Conservation (phyloP, 2,797 vertebrate genomes). For the Sebastes umbrosus region DNA sequence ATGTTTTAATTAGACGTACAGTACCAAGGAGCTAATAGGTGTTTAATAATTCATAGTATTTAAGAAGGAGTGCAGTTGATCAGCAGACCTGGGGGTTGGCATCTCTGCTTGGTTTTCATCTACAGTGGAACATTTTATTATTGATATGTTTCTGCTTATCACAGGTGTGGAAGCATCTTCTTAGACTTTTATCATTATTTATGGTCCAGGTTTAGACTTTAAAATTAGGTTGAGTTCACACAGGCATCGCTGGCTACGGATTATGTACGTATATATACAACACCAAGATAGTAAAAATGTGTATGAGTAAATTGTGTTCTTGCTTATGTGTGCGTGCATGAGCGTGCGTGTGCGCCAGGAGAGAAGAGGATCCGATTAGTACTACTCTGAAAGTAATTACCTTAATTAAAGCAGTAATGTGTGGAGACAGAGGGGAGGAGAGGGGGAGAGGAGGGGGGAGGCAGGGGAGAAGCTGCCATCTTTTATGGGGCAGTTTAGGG, state of each 20-base stretch:
- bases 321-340: conserved; percentile 6
- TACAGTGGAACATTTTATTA: conserved; percentile 13
- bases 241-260: conserved; percentile 38
- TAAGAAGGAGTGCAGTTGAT: conserved; percentile 55
- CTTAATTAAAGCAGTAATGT: conserved; percentile 88
- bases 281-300: conserved; percentile 41
- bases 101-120: conserved; percentile 31
- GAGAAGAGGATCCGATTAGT: conserved; percentile 83
- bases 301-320: conserved; percentile 35
- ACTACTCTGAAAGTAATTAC: conserved; percentile 88
- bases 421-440: conserved; percentile 67
- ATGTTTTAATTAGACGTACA: conserved; percentile 61
- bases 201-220: conserved; percentile 7
- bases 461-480: conserved; percentile 73
- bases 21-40: conserved; percentile 61
- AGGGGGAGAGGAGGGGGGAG: conserved; percentile 36
- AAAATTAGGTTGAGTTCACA: conserved; percentile 68
- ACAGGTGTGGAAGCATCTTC: conserved; percentile 15
- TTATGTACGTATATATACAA: conserved; percentile 35
- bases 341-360: conserved; percentile 55
- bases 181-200: conserved; percentile 14
- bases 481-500: conserved; percentile 83
- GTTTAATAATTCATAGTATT: conserved; percentile 73
- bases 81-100: conserved; percentile 38
- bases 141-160: neutral